Conservation (phyloP, 2,888 invertebrate species). For the Timandra comae region DNA sequence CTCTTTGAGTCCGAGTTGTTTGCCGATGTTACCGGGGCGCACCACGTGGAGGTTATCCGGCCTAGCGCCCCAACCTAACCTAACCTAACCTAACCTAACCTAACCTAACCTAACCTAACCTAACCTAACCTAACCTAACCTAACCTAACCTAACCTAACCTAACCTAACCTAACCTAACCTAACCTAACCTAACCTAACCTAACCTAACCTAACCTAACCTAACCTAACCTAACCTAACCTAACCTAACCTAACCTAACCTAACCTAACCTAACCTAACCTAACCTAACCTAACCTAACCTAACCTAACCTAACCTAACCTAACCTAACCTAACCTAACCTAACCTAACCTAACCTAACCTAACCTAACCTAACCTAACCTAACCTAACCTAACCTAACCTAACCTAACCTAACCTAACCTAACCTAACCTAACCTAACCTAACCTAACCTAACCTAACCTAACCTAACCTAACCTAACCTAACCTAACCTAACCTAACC, state of each 20-base stretch:
- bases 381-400: conserved; percentile 16
- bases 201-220: conserved; percentile 15
- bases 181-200: conserved; percentile 15
- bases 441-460: conserved; percentile 17
- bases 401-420: conserved; percentile 16
- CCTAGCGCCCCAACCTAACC: no score
- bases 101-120: conserved; percentile 16
- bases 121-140: conserved; percentile 15
- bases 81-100: conserved; percentile 19
- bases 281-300: conserved; percentile 12
- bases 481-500: conserved; percentile 16
- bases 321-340: conserved; percentile 14
- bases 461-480: conserved; percentile 16
- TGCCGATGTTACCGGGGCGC: no score
- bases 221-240: conserved; percentile 15
- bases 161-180: conserved; percentile 15
- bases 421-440: conserved; percentile 16
- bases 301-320: conserved; percentile 13
- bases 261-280: conserved; percentile 13
- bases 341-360: conserved; percentile 13
- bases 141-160: conserved; percentile 8
- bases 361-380: conserved; percentile 14
- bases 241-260: conserved; percentile 15
- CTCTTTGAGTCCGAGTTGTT: no score
- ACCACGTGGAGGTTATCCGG: not conserved